Evolutionary conservation across 35 echinoderm and acorn worm species (phyloP), one percentile per base, ranked within the genome.

Genomic region (Apostichopus californicus): DNA sequence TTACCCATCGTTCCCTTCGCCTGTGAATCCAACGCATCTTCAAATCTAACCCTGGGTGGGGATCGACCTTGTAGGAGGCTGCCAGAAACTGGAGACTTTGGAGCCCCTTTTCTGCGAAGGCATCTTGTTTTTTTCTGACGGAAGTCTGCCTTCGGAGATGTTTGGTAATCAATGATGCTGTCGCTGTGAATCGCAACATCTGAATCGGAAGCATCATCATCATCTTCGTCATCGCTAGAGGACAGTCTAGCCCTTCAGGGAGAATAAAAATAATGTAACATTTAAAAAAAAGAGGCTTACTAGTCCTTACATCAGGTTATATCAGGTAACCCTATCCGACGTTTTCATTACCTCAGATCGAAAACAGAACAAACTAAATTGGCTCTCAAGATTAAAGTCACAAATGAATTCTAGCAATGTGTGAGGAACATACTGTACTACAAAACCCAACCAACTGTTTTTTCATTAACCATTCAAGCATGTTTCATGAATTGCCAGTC

Each of bases 1-100:
- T 94, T 99, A 18, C 93, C 95, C 80, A 96, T 91, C 6, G 77
- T 80, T 5, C 97, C 97, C 71, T 93, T 99, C 3, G 95, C 95
- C 63, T 99, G 90, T 55, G 61, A 26, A 73, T 99, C 91, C 55
- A 99, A 70, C 5, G 95, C 97, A 79, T 96, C 97, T 23, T 99
- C 97, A 95, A 99, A 99, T 1, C 64, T 56, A 10, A 94, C 93
- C 77, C 5, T 9, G 17, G 89, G 89, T 8, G 89, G 72, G 11
- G 89, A 57, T 23, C 73, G 46, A 5, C 13, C 89, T 13, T 54
- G 73, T 5, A 91, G 55, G 77, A 91, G 46, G 59, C 89, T 91
- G 4, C 89, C 89, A 15, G 89, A 91, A 5, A 91, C 73, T 23
- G 54, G 77, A 12, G 72, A 77, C 55, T 18, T 90, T 17, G 53